Evolutionary conservation across 2,797 vertebrate genomes (phyloP).

Genomic region (Masticophis lateralis): DNA sequence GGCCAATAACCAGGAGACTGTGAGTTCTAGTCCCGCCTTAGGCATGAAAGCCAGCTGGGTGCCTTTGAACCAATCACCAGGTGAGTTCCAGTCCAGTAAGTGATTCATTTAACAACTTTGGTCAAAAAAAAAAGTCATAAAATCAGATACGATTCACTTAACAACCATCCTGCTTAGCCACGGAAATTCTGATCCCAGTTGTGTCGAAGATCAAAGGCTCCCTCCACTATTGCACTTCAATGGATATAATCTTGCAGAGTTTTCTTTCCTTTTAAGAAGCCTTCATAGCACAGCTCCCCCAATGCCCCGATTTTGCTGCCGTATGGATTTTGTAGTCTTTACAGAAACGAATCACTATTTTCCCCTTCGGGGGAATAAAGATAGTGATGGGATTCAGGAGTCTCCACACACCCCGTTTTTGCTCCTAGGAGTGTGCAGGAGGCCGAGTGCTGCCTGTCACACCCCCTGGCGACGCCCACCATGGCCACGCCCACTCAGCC

Average conservation of each 20-base stretch:
- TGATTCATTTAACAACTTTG: neutral
- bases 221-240: neutral
- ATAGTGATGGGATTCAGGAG: too few species aligned
- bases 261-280: neutral
- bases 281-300: neutral
- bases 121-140: neutral
- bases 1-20: too few species aligned
- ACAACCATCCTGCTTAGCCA: neutral
- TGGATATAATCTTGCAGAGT: neutral
- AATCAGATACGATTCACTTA: neutral
- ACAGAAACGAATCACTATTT: neutral
- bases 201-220: neutral
- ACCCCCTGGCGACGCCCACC: too few species aligned
- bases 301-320: fast-evolving
- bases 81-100: neutral
- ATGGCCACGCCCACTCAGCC: too few species aligned
- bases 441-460: too few species aligned
- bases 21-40: neutral
- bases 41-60: neutral
- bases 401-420: too few species aligned
- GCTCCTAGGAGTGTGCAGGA: too few species aligned
- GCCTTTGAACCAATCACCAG: neutral
- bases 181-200: neutral
- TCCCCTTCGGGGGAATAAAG: neutral
- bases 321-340: neutral